Evolutionary conservation across 2,797 vertebrate genomes (phyloP).

Genomic region (Lacerta bilineata): DNA sequence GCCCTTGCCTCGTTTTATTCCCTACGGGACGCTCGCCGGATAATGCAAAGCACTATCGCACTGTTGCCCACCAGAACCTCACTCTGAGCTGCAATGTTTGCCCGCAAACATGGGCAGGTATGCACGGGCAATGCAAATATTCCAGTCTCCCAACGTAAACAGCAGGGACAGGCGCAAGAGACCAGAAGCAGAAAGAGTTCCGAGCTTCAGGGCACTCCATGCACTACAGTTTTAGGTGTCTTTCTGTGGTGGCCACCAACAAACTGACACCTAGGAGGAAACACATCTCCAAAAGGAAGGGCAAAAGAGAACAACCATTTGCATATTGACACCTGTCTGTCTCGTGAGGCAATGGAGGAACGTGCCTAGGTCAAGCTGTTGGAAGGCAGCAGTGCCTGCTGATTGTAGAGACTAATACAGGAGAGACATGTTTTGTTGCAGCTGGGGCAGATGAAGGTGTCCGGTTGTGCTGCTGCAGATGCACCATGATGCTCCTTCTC

Average conservation of each 20-base stretch:
- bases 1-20: not conserved
- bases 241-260: not conserved
- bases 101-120: not conserved
- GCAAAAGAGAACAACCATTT: too few species aligned
- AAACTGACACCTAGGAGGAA: too few species aligned
- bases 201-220: not conserved
- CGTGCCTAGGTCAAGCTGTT: too few species aligned
- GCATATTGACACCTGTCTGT: too few species aligned
- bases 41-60: not conserved
- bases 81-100: not conserved
- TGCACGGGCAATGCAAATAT: not conserved
- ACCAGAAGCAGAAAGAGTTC: not conserved
- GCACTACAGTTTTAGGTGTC: not conserved
- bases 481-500: too few species aligned
- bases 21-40: not conserved
- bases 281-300: too few species aligned
- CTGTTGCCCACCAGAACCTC: not conserved
- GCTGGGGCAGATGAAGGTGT: too few species aligned
- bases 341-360: too few species aligned
- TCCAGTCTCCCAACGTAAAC: not conserved
- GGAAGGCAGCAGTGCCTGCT: too few species aligned
- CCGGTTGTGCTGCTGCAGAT: too few species aligned
- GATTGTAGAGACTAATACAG: too few species aligned
- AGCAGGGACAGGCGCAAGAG: not conserved
- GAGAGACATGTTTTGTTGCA: too few species aligned